A percentile compares a stretch with the other conserved stretches of the same genome.
phyloP scores from a whole-genome alignment of 1,140 invertebrate species.

The Brachionus manjavacas region DNA sequence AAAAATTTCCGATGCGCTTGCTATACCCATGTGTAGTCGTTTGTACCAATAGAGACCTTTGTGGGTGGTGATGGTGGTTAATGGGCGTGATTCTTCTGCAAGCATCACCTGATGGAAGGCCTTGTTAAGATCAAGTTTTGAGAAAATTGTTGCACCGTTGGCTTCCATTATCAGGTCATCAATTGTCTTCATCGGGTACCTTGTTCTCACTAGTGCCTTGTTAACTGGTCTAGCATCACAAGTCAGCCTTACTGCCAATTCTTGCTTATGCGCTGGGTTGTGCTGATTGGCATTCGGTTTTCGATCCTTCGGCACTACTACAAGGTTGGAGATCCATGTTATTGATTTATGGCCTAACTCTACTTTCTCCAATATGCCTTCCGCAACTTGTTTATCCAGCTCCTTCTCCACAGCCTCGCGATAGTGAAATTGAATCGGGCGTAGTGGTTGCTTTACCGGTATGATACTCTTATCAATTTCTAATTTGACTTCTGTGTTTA shows the following conservation, averaged over 20 bases:
- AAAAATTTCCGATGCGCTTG: background rate
- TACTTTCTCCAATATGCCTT: background rate
- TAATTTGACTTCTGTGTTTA: background rate
- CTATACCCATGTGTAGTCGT: background rate
- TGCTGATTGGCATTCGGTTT: background rate
- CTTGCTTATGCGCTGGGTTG: background rate
- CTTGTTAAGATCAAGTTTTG: constrained; percentile 46
- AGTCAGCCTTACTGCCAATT: background rate
- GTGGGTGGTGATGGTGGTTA: background rate
- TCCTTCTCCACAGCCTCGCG: background rate
- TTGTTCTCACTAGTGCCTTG: constrained; percentile 45
- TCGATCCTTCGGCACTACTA: background rate
- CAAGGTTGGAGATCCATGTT: background rate
- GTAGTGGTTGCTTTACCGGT: background rate
- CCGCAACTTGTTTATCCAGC: background rate
- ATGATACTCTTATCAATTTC: background rate
- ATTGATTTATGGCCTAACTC: background rate
- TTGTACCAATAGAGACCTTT: background rate
- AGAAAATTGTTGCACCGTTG: constrained; percentile 46
- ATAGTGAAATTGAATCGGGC: background rate
- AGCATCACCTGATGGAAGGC: constrained; percentile 49
- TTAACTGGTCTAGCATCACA: constrained; percentile 44
- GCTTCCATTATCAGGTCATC: constrained; percentile 47
- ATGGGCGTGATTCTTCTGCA: constrained; percentile 43
- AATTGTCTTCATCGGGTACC: constrained; percentile 46